Conservation (phyloP, 2,888 invertebrate species). For the Ganaspis brasiliensis region DNA sequence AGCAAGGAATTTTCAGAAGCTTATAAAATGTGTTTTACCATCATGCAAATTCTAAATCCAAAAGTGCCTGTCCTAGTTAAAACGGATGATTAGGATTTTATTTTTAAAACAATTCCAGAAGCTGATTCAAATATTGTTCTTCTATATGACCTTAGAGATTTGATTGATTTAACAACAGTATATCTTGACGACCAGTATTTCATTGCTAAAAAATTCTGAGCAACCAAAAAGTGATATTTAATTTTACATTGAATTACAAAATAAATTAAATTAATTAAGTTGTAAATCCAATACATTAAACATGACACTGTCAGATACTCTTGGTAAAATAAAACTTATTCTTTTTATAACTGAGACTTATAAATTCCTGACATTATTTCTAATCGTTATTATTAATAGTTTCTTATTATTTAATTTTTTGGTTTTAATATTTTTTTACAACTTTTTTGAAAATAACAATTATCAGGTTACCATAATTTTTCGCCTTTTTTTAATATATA, state of each 20-base stretch:
- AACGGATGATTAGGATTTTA: constrained; percentile 62
- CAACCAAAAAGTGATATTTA: background rate
- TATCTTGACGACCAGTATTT: background rate
- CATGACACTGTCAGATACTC: too few species aligned
- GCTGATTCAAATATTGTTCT: background rate
- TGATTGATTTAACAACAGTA: constrained; percentile 27
- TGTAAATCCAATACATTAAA: too few species aligned
- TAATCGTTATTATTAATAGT: too few species aligned
- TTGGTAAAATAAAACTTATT: constrained; percentile 8
- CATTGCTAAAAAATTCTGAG: background rate
- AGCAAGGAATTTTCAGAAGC: constrained; percentile 65
- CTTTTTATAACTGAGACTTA: constrained; percentile 16
- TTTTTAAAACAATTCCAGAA: too few species aligned
- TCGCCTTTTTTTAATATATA: too few species aligned
- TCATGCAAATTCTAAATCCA: constrained; percentile 72
- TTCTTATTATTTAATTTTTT: too few species aligned
- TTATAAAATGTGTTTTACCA: constrained; percentile 74
- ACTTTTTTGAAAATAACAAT: too few species aligned
- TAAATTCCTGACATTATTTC: too few species aligned
- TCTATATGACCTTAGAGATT: background rate
- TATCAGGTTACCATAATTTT: too few species aligned
- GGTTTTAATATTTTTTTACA: too few species aligned
- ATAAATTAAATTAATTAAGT: too few species aligned
- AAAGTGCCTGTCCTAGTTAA: constrained; percentile 70
- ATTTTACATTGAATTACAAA: background rate